Conservation (phyloP, 2,797 vertebrate species). For the Galagoides demidoff region DNA sequence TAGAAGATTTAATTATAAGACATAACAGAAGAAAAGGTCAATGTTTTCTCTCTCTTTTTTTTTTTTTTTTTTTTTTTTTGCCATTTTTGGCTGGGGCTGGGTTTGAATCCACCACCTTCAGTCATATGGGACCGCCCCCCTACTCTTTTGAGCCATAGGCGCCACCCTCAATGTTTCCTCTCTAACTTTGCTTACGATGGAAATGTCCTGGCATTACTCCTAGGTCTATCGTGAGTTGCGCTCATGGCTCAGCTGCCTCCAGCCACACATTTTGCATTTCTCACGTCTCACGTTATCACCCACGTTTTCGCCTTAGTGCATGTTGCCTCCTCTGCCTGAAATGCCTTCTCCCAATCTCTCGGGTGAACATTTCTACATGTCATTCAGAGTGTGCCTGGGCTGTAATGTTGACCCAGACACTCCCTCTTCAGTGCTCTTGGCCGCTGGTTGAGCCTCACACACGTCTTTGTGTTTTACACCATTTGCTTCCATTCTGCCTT, state of each 20-base stretch:
- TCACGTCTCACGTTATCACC: background rate
- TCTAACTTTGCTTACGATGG: background rate
- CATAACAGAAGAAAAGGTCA: background rate
- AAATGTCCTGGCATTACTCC: background rate
- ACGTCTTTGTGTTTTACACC: background rate
- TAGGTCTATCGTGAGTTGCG: background rate
- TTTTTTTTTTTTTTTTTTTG: too few species aligned
- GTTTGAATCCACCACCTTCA: too few species aligned
- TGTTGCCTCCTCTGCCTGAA: background rate
- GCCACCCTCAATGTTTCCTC: background rate
- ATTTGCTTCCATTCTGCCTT: background rate
- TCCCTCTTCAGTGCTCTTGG: background rate
- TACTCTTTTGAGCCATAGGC: too few species aligned
- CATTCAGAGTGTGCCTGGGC: background rate
- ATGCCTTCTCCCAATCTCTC: background rate
- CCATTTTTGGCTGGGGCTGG: too few species aligned
- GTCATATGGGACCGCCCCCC: too few species aligned
- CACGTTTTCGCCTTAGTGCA: background rate
- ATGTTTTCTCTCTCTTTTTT: background rate
- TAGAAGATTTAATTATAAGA: too few species aligned
- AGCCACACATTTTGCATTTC: background rate
- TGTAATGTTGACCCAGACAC: background rate
- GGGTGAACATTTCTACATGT: background rate
- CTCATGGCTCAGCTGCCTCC: background rate
- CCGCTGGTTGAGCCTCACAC: background rate